These are phyloP conservation scores for Xylocopa sonorina DNA, from an alignment of 1,140 invertebrate species.

Conservation along the genomic window DNA sequence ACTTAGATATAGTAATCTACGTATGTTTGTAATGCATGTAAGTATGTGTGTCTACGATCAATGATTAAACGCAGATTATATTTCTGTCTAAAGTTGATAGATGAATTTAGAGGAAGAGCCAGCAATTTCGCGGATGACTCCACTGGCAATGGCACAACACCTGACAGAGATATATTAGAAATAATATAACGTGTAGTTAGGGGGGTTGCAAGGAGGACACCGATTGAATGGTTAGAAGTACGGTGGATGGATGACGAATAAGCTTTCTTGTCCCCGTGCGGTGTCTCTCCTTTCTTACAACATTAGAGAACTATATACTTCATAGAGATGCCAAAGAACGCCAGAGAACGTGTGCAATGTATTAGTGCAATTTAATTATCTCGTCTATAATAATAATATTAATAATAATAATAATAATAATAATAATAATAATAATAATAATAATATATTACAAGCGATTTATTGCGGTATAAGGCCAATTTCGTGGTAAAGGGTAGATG, in stretches of 20 bases:
- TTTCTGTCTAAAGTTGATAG: conserved; percentile 10
- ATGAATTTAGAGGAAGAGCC: conserved; percentile 19
- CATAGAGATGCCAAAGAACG: conserved; percentile 69
- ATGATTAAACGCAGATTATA: conserved; percentile 18
- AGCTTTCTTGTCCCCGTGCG: conserved; percentile 3
- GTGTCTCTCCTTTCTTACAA: conserved; percentile 32
- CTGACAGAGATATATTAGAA: conserved; percentile 14
- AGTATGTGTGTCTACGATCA: conserved; percentile 35
- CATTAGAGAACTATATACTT: conserved; percentile 39
- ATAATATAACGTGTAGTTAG: conserved; percentile 25
- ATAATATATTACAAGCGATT: conserved; percentile 33
- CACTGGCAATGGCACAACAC: neutral
- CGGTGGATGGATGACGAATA: conserved; percentile 25
- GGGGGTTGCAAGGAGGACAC: conserved; percentile 6
- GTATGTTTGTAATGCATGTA: conserved; percentile 54
- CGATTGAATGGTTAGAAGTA: conserved; percentile 26
- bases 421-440: too few species aligned
- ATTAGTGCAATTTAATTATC: conserved; percentile 68
- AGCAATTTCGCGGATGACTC: neutral
- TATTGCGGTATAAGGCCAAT: conserved; percentile 24
- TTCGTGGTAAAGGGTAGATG: conserved; percentile 42
- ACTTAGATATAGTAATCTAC: conserved; percentile 43
- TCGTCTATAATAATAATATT: conserved; percentile 55
- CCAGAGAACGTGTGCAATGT: conserved; percentile 66
- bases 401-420: too few species aligned